Base-by-base conservation (phyloP, 37 sponge, comb jelly and placozoan species). In the Cladorhizidae sp. region DNA sequence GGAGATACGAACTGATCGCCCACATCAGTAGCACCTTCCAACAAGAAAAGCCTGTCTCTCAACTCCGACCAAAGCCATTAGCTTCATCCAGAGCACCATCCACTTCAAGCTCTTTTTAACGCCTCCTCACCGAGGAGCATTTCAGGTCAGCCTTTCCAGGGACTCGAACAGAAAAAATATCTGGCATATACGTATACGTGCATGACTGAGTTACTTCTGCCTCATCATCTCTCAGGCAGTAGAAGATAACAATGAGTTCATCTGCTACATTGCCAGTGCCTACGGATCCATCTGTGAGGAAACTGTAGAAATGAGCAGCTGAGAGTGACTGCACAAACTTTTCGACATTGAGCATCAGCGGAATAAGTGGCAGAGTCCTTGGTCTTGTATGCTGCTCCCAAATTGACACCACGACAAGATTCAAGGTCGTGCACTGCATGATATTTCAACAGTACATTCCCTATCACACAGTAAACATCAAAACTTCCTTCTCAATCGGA, bases 281-380 rank as follows among this genome's bases (percentile, higher is more conserved):
- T n/a, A n/a, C n/a, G n/a, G n/a, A n/a, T n/a, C n/a, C n/a, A n/a
- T 91, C 91, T 83, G 86, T 91, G 38, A 91, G 78, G 31, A 85
- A 90, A 43, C 91, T 90, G 57, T 31, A 85, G 31, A 91, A 91
- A 11, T 63, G 70, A 0, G 56, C 2, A 22, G 9, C 36, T 22
- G 87, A 57, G 51, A 91, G 79, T 14, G 39, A 11, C 11, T 72
- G 6, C 2, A 77, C n/a, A 67, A 76, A 82, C 15, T 49, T 23
- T 22, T 71, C n/a, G 42, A 37, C 73, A 72, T 29, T 88, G 88
- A 29, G 77, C 50, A 58, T 82, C 62, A 42, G 81, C 87, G 41
- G 80, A 80, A 62, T 43, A 40, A 40, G 42, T 43, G 9, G 37
- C 64, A 39, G 62, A 82, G 17, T 80, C 62, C 50, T 29, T 73